Conservation (phyloP, 2,888 invertebrate genomes). For the Phania funesta region DNA sequence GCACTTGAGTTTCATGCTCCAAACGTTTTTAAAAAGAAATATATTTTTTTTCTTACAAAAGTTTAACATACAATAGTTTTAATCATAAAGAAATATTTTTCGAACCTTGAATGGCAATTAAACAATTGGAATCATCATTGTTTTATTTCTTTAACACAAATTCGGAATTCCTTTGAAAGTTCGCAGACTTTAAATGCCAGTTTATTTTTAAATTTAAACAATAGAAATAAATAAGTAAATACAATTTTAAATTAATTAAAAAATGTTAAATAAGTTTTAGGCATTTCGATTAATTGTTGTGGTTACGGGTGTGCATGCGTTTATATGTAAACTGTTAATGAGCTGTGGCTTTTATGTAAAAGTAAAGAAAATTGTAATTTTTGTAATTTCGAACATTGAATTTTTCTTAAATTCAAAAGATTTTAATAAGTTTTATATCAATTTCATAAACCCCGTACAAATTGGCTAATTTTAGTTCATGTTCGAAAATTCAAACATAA, state of each 20-base stretch:
- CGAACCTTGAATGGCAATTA: slow-evolving; percentile 47
- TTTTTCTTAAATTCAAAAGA: too few relatives aligned
- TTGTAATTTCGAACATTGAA: neutral
- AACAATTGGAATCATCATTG: neutral
- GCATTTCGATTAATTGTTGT: neutral
- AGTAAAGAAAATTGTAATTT: neutral
- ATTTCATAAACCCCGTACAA: too few relatives aligned
- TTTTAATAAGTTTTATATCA: too few relatives aligned
- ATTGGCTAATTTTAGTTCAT: neutral
- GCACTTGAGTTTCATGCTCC: neutral
- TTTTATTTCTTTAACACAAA: neutral
- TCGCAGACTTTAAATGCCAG: neutral
- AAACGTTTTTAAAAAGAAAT: neutral
- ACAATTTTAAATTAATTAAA: neutral
- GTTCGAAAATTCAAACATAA: neutral
- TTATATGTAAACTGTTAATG: neutral
- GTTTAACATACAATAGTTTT: slow-evolving; percentile 29
- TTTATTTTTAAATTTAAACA: neutral
- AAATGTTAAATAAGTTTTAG: neutral
- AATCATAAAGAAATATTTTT: slow-evolving; percentile 5
- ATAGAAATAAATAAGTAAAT: neutral
- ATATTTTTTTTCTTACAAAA: neutral
- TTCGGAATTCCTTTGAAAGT: neutral
- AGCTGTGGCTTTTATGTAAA: neutral
- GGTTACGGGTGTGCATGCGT: neutral